Evolutionary conservation across 2,797 vertebrate genomes (phyloP).

Genomic region (Gallinago nigripennis): DNA sequence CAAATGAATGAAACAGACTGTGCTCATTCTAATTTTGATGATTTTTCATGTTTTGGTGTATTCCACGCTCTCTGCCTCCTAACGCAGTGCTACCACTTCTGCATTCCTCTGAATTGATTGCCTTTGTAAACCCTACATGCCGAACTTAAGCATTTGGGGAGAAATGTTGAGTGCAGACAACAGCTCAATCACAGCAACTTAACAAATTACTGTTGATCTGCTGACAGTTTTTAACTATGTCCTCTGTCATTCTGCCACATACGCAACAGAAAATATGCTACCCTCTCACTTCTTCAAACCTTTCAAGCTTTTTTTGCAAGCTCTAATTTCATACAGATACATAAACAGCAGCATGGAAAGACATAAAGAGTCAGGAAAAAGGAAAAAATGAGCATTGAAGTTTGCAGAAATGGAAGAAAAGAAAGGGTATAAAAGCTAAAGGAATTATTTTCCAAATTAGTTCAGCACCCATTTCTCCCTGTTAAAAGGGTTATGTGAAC

Average conservation of each 20-base stretch:
- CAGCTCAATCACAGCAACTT: neutral
- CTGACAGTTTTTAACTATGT: neutral
- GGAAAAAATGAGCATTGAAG: neutral
- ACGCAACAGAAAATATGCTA: neutral
- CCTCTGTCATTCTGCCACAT: neutral
- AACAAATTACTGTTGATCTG: neutral
- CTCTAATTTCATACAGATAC: neutral
- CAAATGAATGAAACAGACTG: neutral
- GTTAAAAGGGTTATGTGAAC: neutral
- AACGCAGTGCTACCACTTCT: neutral
- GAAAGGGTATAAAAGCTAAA: neutral
- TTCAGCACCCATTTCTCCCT: neutral
- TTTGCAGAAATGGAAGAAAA: neutral
- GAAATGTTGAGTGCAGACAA: neutral
- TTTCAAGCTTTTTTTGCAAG: neutral
- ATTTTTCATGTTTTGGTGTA: neutral
- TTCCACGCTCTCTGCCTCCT: neutral
- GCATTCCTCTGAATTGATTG: neutral
- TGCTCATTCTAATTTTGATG: neutral
- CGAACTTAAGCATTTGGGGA: neutral
- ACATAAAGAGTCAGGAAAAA: neutral
- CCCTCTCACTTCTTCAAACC: neutral
- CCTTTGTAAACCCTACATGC: neutral
- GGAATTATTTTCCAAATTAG: neutral
- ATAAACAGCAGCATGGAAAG: neutral